Conservation (phyloP, 37 sponge, comb jelly and placozoan genomes). For the Chondrosia reniformis region DNA sequence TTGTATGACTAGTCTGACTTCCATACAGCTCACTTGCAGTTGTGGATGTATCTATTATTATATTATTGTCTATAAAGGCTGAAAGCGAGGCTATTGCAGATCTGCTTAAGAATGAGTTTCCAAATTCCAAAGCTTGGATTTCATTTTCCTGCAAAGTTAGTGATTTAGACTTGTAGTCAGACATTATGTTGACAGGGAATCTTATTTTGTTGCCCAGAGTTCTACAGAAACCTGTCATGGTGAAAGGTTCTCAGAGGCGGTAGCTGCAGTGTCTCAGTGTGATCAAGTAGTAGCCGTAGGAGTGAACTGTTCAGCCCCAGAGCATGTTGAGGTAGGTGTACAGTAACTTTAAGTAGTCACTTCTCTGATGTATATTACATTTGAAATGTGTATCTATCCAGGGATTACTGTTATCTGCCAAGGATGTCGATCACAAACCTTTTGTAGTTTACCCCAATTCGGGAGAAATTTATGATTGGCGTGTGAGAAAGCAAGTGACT, state of each 20-base stretch:
- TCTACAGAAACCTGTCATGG: conserved; percentile 61
- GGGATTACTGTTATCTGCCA: conserved; percentile 8
- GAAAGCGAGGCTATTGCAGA: conserved; percentile 55
- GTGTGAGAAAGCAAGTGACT: too few relatives aligned
- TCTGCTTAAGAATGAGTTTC: conserved; percentile 53
- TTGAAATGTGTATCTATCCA: conserved; percentile 20
- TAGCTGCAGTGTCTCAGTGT: conserved; percentile 22
- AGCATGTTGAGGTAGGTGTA: conserved; percentile 24
- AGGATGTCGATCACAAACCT: background rate
- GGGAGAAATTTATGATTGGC: background rate
- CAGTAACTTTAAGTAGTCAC: too few relatives aligned
- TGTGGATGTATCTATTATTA: too few relatives aligned
- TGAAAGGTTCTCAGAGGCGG: conserved; percentile 63
- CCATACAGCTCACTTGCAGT: too few relatives aligned
- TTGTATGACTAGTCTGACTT: too few relatives aligned
- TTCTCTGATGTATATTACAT: background rate
- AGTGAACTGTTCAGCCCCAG: conserved; percentile 76
- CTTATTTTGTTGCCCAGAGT: conserved; percentile 29
- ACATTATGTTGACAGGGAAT: background rate
- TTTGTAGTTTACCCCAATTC: conserved; percentile 16
- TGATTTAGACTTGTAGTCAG: background rate
- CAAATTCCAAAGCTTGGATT: conserved; percentile 54
- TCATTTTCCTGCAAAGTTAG: conserved; percentile 70
- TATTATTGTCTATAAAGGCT: too few relatives aligned
- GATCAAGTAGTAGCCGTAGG: conserved; percentile 69